These are phyloP conservation scores for Monochamus saltuarius DNA, from an alignment of 1,140 invertebrate species.

Conservation along the genomic window DNA sequence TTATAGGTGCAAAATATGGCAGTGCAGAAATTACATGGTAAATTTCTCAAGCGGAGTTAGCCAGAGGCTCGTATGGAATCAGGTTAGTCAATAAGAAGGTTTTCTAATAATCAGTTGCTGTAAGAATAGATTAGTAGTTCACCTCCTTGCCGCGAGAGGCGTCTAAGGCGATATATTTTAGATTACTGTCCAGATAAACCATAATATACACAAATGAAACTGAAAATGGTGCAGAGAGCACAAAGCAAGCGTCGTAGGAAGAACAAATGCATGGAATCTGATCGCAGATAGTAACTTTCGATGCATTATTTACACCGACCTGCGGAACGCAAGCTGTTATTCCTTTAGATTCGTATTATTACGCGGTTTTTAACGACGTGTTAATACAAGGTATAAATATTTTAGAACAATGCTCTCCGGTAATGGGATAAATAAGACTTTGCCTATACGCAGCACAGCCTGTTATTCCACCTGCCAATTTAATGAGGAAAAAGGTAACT, in stretches of 20 bases:
- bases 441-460: too few relatives aligned
- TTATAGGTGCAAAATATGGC: too few relatives aligned
- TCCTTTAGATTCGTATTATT: neutral
- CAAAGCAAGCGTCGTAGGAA: slow-evolving; percentile 6
- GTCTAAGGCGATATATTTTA: slow-evolving; percentile 7
- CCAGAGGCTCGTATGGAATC: slow-evolving; percentile 13
- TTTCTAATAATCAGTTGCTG: slow-evolving; percentile 18
- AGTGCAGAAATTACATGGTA: too few relatives aligned
- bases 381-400: slow-evolving; percentile 3
- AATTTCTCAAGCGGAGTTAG: neutral
- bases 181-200: slow-evolving; percentile 19
- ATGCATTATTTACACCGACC: neutral
- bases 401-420: neutral
- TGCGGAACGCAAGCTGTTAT: too few relatives aligned
- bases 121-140: slow-evolving; percentile 18
- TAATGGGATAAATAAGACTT: slow-evolving; percentile 4
- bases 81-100: slow-evolving; percentile 22
- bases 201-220: slow-evolving; percentile 21
- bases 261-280: slow-evolving; percentile 5
- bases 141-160: slow-evolving; percentile 9
- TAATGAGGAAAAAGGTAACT: neutral
- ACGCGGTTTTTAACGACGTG: slow-evolving; percentile 2
- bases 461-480: slow-evolving; percentile 5
- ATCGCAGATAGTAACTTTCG: slow-evolving; percentile 15
- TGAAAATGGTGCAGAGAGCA: slow-evolving; percentile 13